Conservation (phyloP, 2,888 invertebrate genomes). For the Apeira syringaria region DNA sequence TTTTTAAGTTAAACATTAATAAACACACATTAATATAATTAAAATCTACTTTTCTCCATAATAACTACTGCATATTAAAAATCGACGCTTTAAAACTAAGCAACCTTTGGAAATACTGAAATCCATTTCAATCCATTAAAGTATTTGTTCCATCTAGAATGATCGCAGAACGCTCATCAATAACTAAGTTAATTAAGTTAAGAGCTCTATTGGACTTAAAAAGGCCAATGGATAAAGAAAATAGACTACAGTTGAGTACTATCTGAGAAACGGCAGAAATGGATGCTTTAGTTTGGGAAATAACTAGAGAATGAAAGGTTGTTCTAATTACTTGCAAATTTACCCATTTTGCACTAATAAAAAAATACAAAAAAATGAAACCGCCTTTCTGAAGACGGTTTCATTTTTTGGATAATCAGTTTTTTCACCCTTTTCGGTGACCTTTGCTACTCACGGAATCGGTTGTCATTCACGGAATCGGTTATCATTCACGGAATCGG, state of each 20-base stretch:
- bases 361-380: no score
- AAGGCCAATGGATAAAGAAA: conserved; percentile 38
- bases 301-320: background rate
- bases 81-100: conserved; percentile 6
- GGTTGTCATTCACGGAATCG: no score
- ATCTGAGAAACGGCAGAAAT: conserved; percentile 20
- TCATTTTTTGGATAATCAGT: no score
- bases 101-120: conserved; percentile 20
- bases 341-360: no score
- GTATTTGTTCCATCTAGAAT: conserved; percentile 31
- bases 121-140: conserved; percentile 37
- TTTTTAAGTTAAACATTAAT: no score
- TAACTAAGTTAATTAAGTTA: conserved; percentile 59
- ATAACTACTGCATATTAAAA: background rate
- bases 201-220: conserved; percentile 47
- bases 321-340: no score
- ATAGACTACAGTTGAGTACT: conserved; percentile 20
- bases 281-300: background rate
- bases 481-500: no score
- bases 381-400: no score
- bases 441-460: no score
- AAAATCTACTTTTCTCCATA: no score
- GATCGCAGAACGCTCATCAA: conserved; percentile 41
- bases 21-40: no score
- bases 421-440: no score